Conservation (phyloP, 2,888 invertebrate species). For the Dysmachus trigonus region DNA sequence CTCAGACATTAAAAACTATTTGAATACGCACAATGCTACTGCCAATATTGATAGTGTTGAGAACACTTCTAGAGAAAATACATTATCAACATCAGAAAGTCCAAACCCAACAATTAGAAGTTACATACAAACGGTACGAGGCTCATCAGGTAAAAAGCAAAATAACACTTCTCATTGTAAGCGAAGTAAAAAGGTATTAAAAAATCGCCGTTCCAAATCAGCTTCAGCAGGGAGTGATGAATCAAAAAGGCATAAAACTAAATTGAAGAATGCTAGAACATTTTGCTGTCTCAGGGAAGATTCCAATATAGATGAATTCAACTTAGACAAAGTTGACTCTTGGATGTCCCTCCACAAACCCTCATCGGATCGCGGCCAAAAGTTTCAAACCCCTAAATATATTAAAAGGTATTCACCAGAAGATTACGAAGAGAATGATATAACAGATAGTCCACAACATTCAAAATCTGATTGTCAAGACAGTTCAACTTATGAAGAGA, state of each 20-base stretch:
- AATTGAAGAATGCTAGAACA: constrained; percentile 53
- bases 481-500: constrained; percentile 63
- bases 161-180: constrained; percentile 54
- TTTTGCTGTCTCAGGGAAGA: constrained; percentile 57
- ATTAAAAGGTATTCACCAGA: neutral
- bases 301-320: constrained; percentile 61
- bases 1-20: neutral
- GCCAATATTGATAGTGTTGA: neutral
- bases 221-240: constrained; percentile 39
- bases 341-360: constrained; percentile 63
- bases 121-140: constrained; percentile 59
- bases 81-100: neutral
- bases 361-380: neutral
- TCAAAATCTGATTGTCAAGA: constrained; percentile 60
- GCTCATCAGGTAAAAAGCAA: constrained; percentile 58
- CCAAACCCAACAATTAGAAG: constrained; percentile 59
- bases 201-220: constrained; percentile 49
- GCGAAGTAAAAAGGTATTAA: constrained; percentile 13
- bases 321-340: constrained; percentile 64
- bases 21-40: neutral
- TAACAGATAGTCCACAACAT: constrained; percentile 52
- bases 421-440: constrained; percentile 26
- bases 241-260: constrained; percentile 1
- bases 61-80: neutral
- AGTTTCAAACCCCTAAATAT: neutral